Base-by-base conservation (phyloP, 1,140 invertebrate genomes). In the Zaprionus nigranus region DNA sequence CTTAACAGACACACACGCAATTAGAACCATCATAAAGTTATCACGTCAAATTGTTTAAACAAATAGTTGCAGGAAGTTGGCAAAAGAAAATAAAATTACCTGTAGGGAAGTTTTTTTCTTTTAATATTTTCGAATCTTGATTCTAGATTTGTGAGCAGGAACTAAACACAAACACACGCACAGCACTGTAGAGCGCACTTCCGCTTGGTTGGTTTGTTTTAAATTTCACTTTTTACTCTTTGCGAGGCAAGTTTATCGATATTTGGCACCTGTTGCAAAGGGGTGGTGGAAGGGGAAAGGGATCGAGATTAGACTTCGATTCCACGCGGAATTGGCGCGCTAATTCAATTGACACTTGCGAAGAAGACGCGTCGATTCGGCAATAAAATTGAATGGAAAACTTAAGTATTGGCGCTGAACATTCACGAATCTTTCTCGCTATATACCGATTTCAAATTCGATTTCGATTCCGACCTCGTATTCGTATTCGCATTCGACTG, bases 271-370 rank as follows among this genome's bases (percentile, higher is more conserved):
- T 85, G 81, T 81, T 79, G 76, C 85, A 71, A 64, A 56, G 7
- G 40, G 40, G 40, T 0, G 5, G 38, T 13, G 13, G 5, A 46
- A 17, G n/a, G 71, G 13, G 15, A 43, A n/a, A 3, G 71, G 54
- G 17, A 20, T 69, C 61, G 30, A 15, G 53, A 58, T 49, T 53
- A 62, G 53, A 70, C 65, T 20, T 36, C 53, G 64, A 69, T 72
- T 62, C 51, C 24, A 61, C 51, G 53, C 43, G 54, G 59, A 63
- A 70, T 75, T 77, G 66, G 74, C 76, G 85, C 85, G 85, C 85
- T 90, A 90, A 90, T 90, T 90, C 67, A 90, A 90, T 90, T 90
- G 82, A 90, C 85, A 90, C 85, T 90, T 71, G 22, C 46, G 60
- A 43, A 43, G 40, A 34, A 43, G 40, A 34, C 17, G 34, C 30